Conservation (phyloP, 2,797 vertebrate genomes). For the Hippopotamyrus pictus region DNA sequence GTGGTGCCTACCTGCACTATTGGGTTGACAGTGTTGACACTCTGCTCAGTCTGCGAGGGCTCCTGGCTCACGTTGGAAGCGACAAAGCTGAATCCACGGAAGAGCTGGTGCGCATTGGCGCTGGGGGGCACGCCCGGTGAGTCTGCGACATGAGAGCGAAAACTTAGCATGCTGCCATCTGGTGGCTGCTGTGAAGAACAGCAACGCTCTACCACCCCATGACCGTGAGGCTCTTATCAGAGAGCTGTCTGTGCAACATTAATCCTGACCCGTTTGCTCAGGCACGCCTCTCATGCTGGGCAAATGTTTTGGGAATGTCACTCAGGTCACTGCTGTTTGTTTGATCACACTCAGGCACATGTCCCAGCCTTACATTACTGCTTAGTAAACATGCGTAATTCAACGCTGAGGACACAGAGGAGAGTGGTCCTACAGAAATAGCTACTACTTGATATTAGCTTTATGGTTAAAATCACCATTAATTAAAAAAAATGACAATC, state of each 20-base stretch:
- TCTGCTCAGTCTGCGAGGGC: conserved; percentile 55
- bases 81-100: conserved; percentile 93
- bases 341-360: neutral
- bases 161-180: neutral
- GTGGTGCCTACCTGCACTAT: conserved; percentile 76
- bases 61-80: conserved; percentile 80
- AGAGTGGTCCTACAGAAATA: neutral
- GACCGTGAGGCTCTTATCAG: neutral
- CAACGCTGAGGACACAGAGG: neutral
- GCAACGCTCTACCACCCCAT: neutral
- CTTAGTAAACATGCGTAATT: neutral
- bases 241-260: neutral
- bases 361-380: neutral
- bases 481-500: neutral
- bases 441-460: neutral
- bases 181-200: neutral
- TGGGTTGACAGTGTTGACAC: conserved; percentile 67
- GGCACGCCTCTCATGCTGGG: neutral
- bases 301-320: neutral
- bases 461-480: neutral
- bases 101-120: conserved; percentile 88
- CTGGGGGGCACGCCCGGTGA: conserved; percentile 91
- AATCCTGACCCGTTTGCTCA: neutral
- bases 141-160: conserved; percentile 56
- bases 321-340: neutral